phyloP scores from a whole-genome alignment of 2,797 vertebrate species.

The Acanthurus tractus region DNA sequence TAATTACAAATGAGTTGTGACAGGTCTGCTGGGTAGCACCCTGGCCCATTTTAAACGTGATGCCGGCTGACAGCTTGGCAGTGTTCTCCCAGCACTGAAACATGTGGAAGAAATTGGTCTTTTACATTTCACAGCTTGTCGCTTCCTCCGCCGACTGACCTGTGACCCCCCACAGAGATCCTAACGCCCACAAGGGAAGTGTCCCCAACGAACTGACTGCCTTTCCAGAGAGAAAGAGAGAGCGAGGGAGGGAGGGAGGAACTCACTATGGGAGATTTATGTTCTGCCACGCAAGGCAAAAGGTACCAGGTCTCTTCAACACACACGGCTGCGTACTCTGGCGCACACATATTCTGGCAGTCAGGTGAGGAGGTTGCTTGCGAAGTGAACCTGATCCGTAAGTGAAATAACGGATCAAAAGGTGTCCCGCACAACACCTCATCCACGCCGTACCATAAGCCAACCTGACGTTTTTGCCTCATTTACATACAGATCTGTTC shows the following conservation, averaged over 20 bases:
- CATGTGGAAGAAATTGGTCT: slow-evolving; percentile 99
- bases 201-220: slow-evolving; percentile 88
- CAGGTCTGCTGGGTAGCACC: slow-evolving; percentile 91
- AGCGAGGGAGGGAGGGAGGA: slow-evolving; percentile 34
- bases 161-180: slow-evolving; percentile 94
- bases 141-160: slow-evolving; percentile 96
- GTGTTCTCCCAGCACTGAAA: slow-evolving; percentile 91
- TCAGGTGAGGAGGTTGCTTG: slow-evolving; percentile 77
- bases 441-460: slow-evolving; percentile 71
- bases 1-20: slow-evolving; percentile 97
- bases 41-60: slow-evolving; percentile 91
- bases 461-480: slow-evolving; percentile 77
- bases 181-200: slow-evolving; percentile 95
- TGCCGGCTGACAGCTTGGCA: slow-evolving; percentile 91
- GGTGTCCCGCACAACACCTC: slow-evolving; percentile 83
- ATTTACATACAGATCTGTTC: slow-evolving; percentile 84
- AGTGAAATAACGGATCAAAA: slow-evolving; percentile 85
- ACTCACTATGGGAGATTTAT: slow-evolving; percentile 89
- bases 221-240: slow-evolving; percentile 76
- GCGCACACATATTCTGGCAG: slow-evolving; percentile 40
- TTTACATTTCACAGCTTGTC: slow-evolving; percentile 99
- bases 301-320: slow-evolving; percentile 58
- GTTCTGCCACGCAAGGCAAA: slow-evolving; percentile 72
- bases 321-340: slow-evolving; percentile 38
- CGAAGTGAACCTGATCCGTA: slow-evolving; percentile 81